Base-by-base conservation (phyloP, 2,113 vertebrate genomes). In the Coreoperca whiteheadi region DNA sequence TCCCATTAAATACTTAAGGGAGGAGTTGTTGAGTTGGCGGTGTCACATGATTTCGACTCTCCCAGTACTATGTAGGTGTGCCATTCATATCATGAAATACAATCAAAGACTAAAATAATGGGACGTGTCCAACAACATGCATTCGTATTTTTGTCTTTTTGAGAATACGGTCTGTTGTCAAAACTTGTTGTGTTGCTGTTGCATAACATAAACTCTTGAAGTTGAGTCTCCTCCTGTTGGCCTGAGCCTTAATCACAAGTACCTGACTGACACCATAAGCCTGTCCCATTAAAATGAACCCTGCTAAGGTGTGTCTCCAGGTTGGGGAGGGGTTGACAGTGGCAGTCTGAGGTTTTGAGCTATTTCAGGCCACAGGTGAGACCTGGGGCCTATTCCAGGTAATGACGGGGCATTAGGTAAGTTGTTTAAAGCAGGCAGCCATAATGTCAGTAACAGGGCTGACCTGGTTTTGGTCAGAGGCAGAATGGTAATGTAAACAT, bases 331-430 rank as follows among this genome's bases (percentile, higher is more conserved):
- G 89, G 90, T 90, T 88, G 84, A 88, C 83, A 77, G 78, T 71
- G 88, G 81, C 69, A 86, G 87, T 90, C 90, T 92, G 87, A 89
- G 86, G 88, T 87, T 82, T 85, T 46, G 74, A 85, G 89, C 83
- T 94, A 93, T 94, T 93, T 92, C 85, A 84, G 90, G 84, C 87
- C 91, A 89, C 85, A 81, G 93, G 88, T 90, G 86, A 94, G 95
- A 95, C 92, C 74, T 28, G 89, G 79, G 92, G 91, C 92, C 92
- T 87, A 74, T 92, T 93, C 90, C 92, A 94, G 93, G 94, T 95
- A 94, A 94, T 95, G 91, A 95, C 56, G 80, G 91, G 90, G 91
- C 90, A 95, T 95, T 95, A 96, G 89, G 82, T 83, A 85, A 87
- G 88, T 90, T 76, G 43, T 93, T 94, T 93, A 92, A 93, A 91